Evolutionary conservation across 2,888 invertebrate species (phyloP).

Genomic region (Apotomis capreana): DNA sequence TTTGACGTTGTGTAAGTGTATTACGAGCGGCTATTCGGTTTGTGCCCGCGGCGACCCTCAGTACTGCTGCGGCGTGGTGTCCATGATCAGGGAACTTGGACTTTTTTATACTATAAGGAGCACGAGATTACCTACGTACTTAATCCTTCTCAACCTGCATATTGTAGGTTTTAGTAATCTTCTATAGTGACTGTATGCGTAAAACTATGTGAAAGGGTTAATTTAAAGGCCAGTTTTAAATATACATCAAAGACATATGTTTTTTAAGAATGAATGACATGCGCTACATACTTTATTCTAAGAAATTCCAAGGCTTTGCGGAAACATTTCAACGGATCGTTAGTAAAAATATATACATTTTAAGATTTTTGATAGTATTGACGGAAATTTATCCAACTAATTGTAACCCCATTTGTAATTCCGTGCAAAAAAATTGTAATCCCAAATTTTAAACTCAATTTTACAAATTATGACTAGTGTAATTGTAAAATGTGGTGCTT

Average conservation of each 20-base stretch:
- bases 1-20: constrained; percentile 76
- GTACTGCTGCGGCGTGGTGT: constrained; percentile 48
- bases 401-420: constrained; percentile 1
- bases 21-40: constrained; percentile 47
- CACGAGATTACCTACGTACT: constrained; percentile 58
- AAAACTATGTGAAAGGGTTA: constrained; percentile 23
- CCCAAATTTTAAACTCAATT: constrained; percentile 31
- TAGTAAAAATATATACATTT: constrained; percentile 21
- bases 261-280: constrained; percentile 17
- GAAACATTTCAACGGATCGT: constrained; percentile 14
- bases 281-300: constrained; percentile 3
- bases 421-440: constrained; percentile 11
- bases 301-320: constrained; percentile 9
- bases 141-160: constrained; percentile 69
- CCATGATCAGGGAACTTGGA: constrained; percentile 64
- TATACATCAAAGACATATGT: constrained; percentile 18
- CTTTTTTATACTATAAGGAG: constrained; percentile 55
- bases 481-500: constrained; percentile 43
- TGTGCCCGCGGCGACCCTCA: neutral
- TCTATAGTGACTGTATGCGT: constrained; percentile 45
- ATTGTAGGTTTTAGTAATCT: constrained; percentile 68
- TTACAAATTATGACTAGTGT: constrained; percentile 39
- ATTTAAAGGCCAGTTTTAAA: constrained; percentile 22
- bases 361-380: constrained; percentile 15
- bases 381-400: constrained; percentile 18